Conservation (phyloP, 2,888 invertebrate species). For the Hirtodrosophila trivittata region DNA sequence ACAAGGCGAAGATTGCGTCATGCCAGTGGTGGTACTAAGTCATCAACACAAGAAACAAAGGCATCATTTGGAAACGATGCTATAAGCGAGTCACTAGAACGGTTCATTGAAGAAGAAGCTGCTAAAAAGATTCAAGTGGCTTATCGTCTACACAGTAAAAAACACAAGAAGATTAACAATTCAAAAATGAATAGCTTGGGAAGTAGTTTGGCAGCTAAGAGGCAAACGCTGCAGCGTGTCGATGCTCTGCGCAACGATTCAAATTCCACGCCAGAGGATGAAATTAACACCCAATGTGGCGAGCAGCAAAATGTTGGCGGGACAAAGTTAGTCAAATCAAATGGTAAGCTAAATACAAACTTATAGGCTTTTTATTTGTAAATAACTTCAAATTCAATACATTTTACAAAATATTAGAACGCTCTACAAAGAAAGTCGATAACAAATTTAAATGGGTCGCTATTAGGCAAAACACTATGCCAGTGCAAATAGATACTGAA, state of each 20-base stretch:
- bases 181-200: conserved; percentile 58
- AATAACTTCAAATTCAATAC: too few relatives aligned
- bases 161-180: conserved; percentile 18
- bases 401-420: conserved; percentile 21
- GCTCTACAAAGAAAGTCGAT: conserved; percentile 12
- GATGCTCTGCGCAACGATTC: conserved; percentile 82
- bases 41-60: conserved; percentile 66
- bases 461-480: conserved; percentile 83
- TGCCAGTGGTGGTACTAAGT: conserved; percentile 73
- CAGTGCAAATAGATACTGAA: conserved; percentile 83
- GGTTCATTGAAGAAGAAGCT: conserved; percentile 77
- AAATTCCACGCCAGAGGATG: conserved; percentile 80
- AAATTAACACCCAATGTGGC: conserved; percentile 49
- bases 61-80: conserved; percentile 82
- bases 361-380: too few relatives aligned
- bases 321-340: conserved; percentile 5
- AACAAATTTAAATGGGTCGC: conserved; percentile 70
- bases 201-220: conserved; percentile 77
- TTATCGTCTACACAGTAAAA: conserved; percentile 54
- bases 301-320: conserved; percentile 7
- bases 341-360: conserved; percentile 25
- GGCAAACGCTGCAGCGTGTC: conserved; percentile 81
- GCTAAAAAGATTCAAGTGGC: conserved; percentile 71
- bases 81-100: conserved; percentile 81
- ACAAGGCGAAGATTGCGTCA: conserved; percentile 77